phyloP scores from a whole-genome alignment of 2,113 vertebrate species.

The Athene noctua region DNA sequence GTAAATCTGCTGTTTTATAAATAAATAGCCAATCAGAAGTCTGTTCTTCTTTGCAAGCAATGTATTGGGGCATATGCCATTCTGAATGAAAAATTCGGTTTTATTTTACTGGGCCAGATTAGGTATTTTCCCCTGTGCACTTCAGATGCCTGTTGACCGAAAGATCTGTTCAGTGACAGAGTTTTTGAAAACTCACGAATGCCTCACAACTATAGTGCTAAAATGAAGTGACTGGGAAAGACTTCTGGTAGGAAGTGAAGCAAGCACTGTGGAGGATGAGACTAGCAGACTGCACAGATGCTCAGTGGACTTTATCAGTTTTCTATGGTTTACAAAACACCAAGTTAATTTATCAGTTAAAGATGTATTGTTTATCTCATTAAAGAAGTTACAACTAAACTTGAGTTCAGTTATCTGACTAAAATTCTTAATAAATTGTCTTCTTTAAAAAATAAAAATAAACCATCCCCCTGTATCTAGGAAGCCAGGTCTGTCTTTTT shows the following conservation, averaged over 20 bases:
- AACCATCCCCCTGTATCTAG: background rate
- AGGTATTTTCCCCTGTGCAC: background rate
- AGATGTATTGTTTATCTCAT: background rate
- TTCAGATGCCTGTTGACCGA: background rate
- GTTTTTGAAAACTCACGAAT: background rate
- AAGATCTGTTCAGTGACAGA: background rate
- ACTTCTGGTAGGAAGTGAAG: background rate
- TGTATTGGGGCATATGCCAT: background rate
- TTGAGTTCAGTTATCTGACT: background rate
- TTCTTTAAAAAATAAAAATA: background rate
- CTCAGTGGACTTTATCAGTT: background rate
- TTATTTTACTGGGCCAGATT: background rate
- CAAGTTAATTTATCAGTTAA: background rate
- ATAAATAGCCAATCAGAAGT: background rate
- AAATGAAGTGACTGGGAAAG: background rate
- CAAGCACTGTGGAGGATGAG: background rate
- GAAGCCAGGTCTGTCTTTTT: background rate
- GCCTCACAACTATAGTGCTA: background rate
- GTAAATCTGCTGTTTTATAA: background rate
- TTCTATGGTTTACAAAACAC: background rate
- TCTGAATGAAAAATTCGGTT: background rate
- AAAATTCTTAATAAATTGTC: background rate
- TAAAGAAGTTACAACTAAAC: background rate
- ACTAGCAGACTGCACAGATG: background rate
- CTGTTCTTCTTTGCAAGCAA: background rate